These are phyloP conservation scores for Tetraneura akinire DNA, from an alignment of 1,140 invertebrate species.

Conservation along the genomic window DNA sequence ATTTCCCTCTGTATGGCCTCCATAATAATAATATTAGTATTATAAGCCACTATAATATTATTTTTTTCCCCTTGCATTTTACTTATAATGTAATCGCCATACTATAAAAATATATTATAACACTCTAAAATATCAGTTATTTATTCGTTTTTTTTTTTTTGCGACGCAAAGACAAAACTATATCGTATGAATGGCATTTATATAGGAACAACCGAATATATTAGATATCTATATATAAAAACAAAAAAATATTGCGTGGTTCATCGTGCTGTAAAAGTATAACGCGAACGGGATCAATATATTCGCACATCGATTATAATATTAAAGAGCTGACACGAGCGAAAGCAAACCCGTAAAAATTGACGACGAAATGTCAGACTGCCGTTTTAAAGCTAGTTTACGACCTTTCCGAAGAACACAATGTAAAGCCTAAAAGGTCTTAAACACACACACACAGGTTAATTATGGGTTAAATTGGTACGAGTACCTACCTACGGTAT, in stretches of 20 bases:
- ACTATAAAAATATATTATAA: neutral
- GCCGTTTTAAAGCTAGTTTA: neutral
- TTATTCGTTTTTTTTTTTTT: no score
- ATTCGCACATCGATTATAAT: neutral
- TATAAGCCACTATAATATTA: no score
- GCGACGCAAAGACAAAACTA: no score
- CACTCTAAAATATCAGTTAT: neutral
- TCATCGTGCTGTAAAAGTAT: neutral
- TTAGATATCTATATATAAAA: no score
- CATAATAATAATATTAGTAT: no score
- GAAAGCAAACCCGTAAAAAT: neutral
- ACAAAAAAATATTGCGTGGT: no score
- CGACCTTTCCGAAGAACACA: neutral
- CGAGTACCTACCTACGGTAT: no score
- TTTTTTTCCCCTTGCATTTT: no score
- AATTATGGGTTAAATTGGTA: neutral
- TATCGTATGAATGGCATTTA: no score
- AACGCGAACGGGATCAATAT: neutral
- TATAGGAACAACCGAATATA: no score
- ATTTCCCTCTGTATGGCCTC: neutral
- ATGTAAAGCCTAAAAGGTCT: neutral
- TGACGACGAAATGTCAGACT: constrained; percentile 19
- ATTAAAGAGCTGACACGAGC: neutral
- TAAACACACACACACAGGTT: neutral
- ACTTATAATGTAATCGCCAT: no score